A percentile compares a stretch with the other conserved stretches of the same genome.
These are phyloP conservation scores for Andrena praecox DNA, from an alignment of 2,888 invertebrate species.

Conservation along the genomic window DNA sequence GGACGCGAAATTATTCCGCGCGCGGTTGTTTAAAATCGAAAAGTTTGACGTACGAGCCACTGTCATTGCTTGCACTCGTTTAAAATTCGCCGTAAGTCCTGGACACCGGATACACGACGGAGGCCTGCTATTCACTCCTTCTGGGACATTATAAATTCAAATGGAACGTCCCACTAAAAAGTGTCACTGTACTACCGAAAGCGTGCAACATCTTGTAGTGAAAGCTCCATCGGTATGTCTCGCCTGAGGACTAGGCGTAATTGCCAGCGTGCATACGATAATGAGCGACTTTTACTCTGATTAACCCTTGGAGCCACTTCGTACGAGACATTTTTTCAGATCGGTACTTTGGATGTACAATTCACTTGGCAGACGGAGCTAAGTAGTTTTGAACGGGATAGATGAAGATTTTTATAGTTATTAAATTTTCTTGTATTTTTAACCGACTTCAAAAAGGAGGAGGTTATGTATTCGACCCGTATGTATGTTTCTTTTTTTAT, in stretches of 20 bases:
- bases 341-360: too few species aligned
- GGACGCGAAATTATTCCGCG: background rate
- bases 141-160: conserved; percentile 55
- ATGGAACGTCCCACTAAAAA: conserved; percentile 41
- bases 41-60: background rate
- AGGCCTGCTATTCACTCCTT: background rate
- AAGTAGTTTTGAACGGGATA: too few species aligned
- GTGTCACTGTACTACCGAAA: conserved; percentile 62
- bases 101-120: conserved; percentile 50
- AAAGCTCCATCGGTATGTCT: conserved; percentile 59
- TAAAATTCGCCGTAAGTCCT: conserved; percentile 42
- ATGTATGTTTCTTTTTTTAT: too few species aligned
- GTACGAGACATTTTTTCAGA: too few species aligned
- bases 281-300: conserved; percentile 30
- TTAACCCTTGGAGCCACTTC: too few species aligned
- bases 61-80: background rate
- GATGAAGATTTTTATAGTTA: too few species aligned
- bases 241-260: conserved; percentile 38
- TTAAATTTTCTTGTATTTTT: too few species aligned
- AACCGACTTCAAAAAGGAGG: too few species aligned
- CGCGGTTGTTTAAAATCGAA: background rate
- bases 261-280: conserved; percentile 47
- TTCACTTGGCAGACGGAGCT: too few species aligned
- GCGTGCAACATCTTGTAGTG: conserved; percentile 52
- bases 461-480: too few species aligned